These are phyloP conservation scores for Leucophenga maculata DNA, from an alignment of 2,888 invertebrate genomes.

Conservation along the genomic window DNA sequence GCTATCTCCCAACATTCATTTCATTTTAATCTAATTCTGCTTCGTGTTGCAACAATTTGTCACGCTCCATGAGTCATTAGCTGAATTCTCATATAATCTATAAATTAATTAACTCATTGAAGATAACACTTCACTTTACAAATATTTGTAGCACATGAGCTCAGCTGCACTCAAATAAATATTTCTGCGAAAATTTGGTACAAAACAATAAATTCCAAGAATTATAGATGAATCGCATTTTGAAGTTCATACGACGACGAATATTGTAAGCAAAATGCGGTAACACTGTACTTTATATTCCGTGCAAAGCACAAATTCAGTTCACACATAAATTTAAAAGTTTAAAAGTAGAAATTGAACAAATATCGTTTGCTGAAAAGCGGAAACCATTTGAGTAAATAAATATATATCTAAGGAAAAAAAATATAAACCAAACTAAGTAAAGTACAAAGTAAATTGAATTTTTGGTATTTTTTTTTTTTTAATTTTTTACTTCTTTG, in stretches of 20 bases:
- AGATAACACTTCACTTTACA: background rate
- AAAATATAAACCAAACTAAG: background rate
- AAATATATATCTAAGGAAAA: background rate
- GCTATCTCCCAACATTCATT: too few relatives aligned
- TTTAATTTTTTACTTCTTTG: slow-evolving; percentile 41
- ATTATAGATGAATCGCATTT: background rate
- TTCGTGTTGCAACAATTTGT: too few relatives aligned
- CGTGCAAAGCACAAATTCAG: background rate
- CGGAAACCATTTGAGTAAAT: background rate
- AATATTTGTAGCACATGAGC: slow-evolving; percentile 6
- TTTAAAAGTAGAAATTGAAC: slow-evolving; percentile 13
- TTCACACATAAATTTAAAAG: background rate
- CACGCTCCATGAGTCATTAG: too few relatives aligned
- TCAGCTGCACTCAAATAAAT: too few relatives aligned
- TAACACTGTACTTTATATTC: too few relatives aligned
- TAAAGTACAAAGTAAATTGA: background rate
- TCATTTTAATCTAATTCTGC: too few relatives aligned
- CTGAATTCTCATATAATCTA: too few relatives aligned
- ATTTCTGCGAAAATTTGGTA: too few relatives aligned
- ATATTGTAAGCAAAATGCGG: too few relatives aligned
- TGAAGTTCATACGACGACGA: background rate
- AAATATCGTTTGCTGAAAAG: background rate
- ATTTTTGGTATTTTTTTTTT: background rate
- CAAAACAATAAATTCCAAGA: slow-evolving; percentile 1
- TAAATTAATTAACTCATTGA: too few relatives aligned